phyloP scores from a whole-genome alignment of 2,888 invertebrate species.

The Meandrusa payeni region DNA sequence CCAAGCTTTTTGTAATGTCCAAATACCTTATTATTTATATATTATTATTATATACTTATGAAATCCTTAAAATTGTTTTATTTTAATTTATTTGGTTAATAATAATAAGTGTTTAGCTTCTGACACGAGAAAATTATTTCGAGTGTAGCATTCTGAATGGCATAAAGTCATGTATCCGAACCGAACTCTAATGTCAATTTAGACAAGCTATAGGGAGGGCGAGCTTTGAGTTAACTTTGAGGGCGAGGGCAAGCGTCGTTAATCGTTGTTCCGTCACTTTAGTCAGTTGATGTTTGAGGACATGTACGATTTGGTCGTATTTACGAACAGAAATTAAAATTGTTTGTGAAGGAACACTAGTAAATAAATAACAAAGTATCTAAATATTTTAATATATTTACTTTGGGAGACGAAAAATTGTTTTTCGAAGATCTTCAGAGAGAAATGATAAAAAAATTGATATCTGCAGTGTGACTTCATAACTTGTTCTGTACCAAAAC shows the following conservation, averaged over 20 bases:
- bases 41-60: no score
- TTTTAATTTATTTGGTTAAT: no score
- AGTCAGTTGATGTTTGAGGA: conserved; percentile 38
- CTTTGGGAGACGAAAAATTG: background rate
- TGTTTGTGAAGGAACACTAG: conserved; percentile 19
- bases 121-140: no score
- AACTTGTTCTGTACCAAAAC: conserved; percentile 41
- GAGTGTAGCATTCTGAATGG: background rate
- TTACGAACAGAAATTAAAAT: conserved; percentile 13
- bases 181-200: background rate
- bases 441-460: conserved; percentile 22
- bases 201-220: conserved; percentile 14
- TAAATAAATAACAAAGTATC: conserved; percentile 15
- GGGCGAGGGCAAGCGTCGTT: conserved; percentile 19
- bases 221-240: no score
- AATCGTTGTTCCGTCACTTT: conserved; percentile 31
- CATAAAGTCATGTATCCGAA: conserved; percentile 5
- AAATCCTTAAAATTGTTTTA: no score
- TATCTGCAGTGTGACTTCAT: conserved; percentile 44
- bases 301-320: conserved; percentile 29
- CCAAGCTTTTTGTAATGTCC: no score
- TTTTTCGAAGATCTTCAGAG: no score
- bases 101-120: no score
- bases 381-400: conserved; percentile 8
- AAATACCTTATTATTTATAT: no score